phyloP scores from a whole-genome alignment of 2,888 invertebrate genomes.

The Drosophila birchii region DNA sequence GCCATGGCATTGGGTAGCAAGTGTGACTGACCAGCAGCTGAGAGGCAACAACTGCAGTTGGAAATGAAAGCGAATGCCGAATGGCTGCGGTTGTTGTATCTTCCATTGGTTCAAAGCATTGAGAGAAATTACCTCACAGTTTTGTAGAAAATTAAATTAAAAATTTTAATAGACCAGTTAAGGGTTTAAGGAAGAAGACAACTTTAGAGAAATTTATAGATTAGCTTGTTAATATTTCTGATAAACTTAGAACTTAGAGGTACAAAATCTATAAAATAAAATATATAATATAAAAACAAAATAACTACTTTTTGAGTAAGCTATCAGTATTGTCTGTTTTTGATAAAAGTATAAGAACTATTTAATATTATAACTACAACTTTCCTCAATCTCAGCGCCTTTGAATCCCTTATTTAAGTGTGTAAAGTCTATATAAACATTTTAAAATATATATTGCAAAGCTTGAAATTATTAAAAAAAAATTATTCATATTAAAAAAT shows the following conservation, averaged over 20 bases:
- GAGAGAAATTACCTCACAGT: background rate
- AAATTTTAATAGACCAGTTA: background rate
- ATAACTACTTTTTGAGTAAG: background rate
- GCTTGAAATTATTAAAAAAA: background rate
- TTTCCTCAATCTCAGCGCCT: background rate
- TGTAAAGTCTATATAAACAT: background rate
- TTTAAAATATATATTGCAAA: background rate
- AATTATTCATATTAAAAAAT: too few relatives aligned
- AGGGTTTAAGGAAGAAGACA: background rate
- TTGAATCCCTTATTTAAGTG: background rate
- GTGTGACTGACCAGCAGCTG: slow-evolving; percentile 68
- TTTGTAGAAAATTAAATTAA: background rate
- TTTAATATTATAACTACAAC: background rate
- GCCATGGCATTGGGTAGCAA: slow-evolving; percentile 55
- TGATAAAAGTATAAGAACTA: background rate
- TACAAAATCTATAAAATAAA: background rate
- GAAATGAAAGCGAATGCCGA: slow-evolving; percentile 78
- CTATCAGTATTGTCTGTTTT: too few relatives aligned
- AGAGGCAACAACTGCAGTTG: slow-evolving; percentile 45
- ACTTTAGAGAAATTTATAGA: background rate
- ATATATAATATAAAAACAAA: background rate
- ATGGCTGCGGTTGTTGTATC: slow-evolving; percentile 28
- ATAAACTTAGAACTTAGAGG: background rate
- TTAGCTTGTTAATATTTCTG: background rate
- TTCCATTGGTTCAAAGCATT: slow-evolving; percentile 37